Evolutionary conservation across 2,797 vertebrate genomes (phyloP).

Genomic region (Champsocephalus gunnari): DNA sequence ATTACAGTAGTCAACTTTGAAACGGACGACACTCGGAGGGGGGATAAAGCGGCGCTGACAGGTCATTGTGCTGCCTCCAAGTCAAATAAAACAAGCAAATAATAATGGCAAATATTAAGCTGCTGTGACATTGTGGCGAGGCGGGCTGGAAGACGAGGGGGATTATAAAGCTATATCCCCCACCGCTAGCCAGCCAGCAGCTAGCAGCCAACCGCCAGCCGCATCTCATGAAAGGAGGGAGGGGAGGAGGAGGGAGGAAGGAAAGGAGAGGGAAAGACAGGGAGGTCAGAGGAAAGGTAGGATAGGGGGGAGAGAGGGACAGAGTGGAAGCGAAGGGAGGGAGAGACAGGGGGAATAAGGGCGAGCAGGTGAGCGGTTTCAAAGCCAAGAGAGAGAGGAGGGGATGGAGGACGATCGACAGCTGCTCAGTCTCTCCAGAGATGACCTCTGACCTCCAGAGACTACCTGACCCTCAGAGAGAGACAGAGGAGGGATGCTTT

Average conservation of each 20-base stretch:
- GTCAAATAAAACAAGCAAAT: constrained; percentile 90
- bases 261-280: constrained; percentile 25
- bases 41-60: constrained; percentile 84
- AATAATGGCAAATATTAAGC: constrained; percentile 90
- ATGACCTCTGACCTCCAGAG: constrained; percentile 66
- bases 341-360: constrained; percentile 1
- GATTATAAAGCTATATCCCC: constrained; percentile 83
- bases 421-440: constrained; percentile 66
- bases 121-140: constrained; percentile 87
- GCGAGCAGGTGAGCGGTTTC: constrained; percentile 51
- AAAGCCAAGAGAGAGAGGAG: constrained; percentile 36
- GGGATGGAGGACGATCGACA: constrained; percentile 47
- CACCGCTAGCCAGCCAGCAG: constrained; percentile 72
- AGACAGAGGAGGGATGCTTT: constrained; percentile 8
- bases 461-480: constrained; percentile 61
- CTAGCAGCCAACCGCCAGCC: constrained; percentile 67
- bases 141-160: constrained; percentile 81
- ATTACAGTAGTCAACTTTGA: constrained; percentile 88
- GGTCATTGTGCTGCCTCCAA: constrained; percentile 85
- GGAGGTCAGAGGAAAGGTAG: constrained; percentile 56
- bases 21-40: constrained; percentile 83
- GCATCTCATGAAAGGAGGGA: constrained; percentile 62
- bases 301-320: constrained; percentile 7
- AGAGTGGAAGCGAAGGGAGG: constrained; percentile 9
- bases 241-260: constrained; percentile 17